These are phyloP conservation scores for Temnopleurus reevesii DNA, from an alignment of 53 echinoderm and acorn worm species.

Conservation along the genomic window DNA sequence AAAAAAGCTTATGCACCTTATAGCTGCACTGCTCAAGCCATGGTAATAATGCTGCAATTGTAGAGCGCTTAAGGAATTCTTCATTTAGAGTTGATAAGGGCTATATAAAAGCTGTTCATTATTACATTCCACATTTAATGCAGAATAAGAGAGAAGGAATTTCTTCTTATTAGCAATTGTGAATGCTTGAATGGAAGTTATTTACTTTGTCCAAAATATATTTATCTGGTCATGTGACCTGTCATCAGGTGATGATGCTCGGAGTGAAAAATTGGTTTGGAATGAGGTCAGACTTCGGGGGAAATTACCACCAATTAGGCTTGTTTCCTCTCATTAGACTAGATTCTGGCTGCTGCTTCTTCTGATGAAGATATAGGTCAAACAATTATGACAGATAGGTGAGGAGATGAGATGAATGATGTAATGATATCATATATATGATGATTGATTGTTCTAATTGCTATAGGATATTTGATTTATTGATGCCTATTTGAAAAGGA, in stretches of 20 bases:
- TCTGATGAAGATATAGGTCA: not conserved
- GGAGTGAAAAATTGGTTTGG: not conserved
- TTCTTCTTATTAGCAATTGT: too few relatives aligned
- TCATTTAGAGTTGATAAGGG: too few relatives aligned
- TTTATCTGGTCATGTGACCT: not conserved
- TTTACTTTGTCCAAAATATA: too few relatives aligned
- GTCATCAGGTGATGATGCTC: not conserved
- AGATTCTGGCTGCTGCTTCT: not conserved
- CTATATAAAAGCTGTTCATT: too few relatives aligned
- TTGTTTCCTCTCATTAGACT: constrained; percentile 27
- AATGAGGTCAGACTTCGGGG: constrained; percentile 33
- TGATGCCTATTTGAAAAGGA: not conserved
- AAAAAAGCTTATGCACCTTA: too few relatives aligned
- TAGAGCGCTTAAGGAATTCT: too few relatives aligned
- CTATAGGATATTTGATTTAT: not conserved
- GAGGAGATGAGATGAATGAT: not conserved
- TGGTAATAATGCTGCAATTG: too few relatives aligned
- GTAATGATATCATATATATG: not conserved
- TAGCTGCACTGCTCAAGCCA: too few relatives aligned
- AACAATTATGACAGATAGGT: not conserved
- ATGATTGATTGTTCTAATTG: not conserved
- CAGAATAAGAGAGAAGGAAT: too few relatives aligned
- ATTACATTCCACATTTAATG: too few relatives aligned
- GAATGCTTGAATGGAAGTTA: too few relatives aligned
- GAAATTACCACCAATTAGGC: not conserved